Evolutionary conservation across 2,113 vertebrate species (phyloP).

Genomic region (Hydrochoerus hydrochaeris): DNA sequence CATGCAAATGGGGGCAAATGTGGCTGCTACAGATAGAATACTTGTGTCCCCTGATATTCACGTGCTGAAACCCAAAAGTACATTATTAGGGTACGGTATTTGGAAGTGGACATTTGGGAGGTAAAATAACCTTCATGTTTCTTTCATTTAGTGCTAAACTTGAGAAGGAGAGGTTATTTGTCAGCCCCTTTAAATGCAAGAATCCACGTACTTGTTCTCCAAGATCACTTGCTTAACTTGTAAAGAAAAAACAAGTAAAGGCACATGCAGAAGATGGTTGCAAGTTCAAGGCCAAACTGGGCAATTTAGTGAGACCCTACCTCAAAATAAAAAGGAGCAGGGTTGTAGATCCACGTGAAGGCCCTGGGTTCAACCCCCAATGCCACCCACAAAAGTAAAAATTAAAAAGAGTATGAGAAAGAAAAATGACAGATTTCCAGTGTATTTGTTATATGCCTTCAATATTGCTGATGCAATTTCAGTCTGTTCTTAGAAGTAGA

Average conservation of each 20-base stretch:
- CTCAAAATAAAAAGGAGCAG: background rate
- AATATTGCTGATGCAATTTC: background rate
- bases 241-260: background rate
- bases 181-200: background rate
- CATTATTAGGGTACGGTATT: background rate
- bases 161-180: background rate
- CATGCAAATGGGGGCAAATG: accelerated
- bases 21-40: background rate
- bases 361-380: background rate
- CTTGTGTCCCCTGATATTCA: background rate
- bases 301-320: background rate
- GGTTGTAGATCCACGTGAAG: background rate
- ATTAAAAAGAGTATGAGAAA: background rate
- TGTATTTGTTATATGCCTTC: background rate
- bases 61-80: background rate
- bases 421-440: accelerated
- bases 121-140: background rate
- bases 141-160: background rate
- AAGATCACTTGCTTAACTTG: background rate
- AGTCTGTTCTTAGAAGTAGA: background rate
- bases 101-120: background rate
- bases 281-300: background rate
- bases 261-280: background rate
- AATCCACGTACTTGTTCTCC: background rate
- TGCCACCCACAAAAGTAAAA: background rate